Conservation (phyloP, 2,888 invertebrate species). For the Ennomos fuscantarius region DNA sequence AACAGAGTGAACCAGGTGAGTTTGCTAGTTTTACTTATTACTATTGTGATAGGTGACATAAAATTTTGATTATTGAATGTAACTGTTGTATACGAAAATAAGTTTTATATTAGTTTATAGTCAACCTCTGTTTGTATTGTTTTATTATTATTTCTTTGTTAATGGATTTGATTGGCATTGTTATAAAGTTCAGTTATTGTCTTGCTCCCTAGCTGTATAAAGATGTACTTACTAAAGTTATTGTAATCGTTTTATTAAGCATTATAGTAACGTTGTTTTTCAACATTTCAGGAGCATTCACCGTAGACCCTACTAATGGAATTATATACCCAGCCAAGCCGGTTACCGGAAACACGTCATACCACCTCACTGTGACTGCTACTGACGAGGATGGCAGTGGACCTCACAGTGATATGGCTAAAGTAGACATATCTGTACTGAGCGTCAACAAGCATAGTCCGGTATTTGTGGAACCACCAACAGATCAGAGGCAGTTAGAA, state of each 20-base stretch:
- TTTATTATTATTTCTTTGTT: too few species aligned
- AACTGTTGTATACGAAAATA: too few species aligned
- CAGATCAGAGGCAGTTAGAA: constrained; percentile 90
- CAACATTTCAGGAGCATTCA: constrained; percentile 86
- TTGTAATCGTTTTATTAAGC: too few species aligned
- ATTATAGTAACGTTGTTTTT: too few species aligned
- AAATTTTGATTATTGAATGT: too few species aligned
- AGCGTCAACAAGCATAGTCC: constrained; percentile 94
- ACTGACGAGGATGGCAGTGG: constrained; percentile 90
- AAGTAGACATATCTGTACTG: constrained; percentile 90
- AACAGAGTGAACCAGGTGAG: constrained; percentile 74
- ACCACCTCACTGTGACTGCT: constrained; percentile 89
- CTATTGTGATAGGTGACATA: too few species aligned
- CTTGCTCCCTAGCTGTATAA: too few species aligned
- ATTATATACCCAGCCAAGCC: constrained; percentile 92
- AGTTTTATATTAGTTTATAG: too few species aligned
- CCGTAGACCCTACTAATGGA: constrained; percentile 90
- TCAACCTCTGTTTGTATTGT: too few species aligned
- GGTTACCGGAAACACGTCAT: constrained; percentile 85
- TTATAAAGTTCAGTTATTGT: too few species aligned
- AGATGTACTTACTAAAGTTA: too few species aligned
- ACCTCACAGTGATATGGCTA: constrained; percentile 87
- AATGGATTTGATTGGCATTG: too few species aligned
- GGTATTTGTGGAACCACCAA: constrained; percentile 90
- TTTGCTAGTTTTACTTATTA: not conserved